Conservation (phyloP, 92 coral and sea anemone species). For the Parazoanthus darwini region DNA sequence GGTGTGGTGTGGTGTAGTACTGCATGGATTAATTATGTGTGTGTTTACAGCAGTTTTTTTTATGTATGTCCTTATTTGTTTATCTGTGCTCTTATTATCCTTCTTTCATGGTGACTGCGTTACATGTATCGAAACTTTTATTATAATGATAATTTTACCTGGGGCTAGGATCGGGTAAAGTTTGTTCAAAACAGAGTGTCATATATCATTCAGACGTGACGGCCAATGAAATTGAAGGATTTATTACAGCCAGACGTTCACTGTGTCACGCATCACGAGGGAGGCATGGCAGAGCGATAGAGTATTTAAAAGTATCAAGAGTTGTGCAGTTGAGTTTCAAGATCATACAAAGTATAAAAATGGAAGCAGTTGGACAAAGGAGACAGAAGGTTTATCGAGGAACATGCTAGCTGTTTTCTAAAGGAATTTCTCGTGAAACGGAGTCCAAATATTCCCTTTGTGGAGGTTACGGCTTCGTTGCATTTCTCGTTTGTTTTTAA, state of each 20-base stretch:
- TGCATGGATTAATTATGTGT: too few species aligned
- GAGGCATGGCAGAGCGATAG: background rate
- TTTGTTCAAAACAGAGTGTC: constrained; percentile 2
- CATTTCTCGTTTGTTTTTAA: background rate
- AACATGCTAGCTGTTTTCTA: background rate
- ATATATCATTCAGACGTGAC: constrained; percentile 20
- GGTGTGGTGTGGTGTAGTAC: too few species aligned
- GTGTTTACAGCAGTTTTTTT: too few species aligned
- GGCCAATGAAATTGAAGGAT: constrained; percentile 18
- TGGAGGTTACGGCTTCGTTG: background rate
- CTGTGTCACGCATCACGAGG: constrained; percentile 23
- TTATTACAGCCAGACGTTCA: background rate
- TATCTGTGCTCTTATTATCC: too few species aligned
- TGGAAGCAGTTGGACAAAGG: background rate
- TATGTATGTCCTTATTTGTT: too few species aligned
- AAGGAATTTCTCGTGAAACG: background rate
- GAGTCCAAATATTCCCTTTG: background rate
- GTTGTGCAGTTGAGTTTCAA: background rate
- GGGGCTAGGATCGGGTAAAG: too few species aligned
- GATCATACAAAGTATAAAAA: background rate
- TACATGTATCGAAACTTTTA: too few species aligned
- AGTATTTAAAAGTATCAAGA: too few species aligned
- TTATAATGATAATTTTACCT: too few species aligned
- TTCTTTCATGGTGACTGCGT: too few species aligned
- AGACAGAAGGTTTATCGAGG: background rate